Evolutionary conservation across 2,888 invertebrate species (phyloP), one percentile per base, ranked within the genome.

Genomic region (Neria commutata): DNA sequence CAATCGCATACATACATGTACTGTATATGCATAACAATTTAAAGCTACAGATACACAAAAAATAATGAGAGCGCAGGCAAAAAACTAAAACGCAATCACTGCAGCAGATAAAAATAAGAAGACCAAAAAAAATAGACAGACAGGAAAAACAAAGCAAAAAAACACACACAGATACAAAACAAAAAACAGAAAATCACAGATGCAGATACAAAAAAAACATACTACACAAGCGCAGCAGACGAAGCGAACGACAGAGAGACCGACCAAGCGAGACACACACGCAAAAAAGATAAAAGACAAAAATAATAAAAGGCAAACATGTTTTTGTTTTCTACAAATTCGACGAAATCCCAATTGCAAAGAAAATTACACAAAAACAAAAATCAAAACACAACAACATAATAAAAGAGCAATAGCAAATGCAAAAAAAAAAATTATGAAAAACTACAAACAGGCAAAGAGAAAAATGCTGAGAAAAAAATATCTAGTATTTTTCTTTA

Each of bases 251-350:
- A 17, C 19, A 21, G 21, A 21, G 19, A 42, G 42, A 42, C 42
- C 17, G 42, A 42, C 21, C 17, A 29, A 29, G 29, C 29, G 6
- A 42, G 5, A 42, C 19, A 19, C 21, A 3, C 5, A 42, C 4
- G 37, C 14, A 42, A 17, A 42, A 42, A 17, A 42, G 37, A 37
- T 14, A 37, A 37, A 37, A 37, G 4, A 37, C 8, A 4, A 14
- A n/a, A 37, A 37, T n/a, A n/a, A 37, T 14, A n/a, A 37, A 11
- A 37, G 11, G 14, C 37, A 37, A 37, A 42, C 42, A 19, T 42
- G 42, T 42, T 42, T 42, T 42, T 4, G 42, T 42, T 19, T 17
- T 42, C n/a, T n/a, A n/a, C n/a, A n/a, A 37, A 37, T 42, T 42
- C 42, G 42, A 8, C 17, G 42, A 42, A 42, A 19, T 42, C 42